Percentiles rank a stretch among this genome's conserved stretches.
These are phyloP conservation scores for Erpornis zantholeuca DNA, from an alignment of 2,113 vertebrate genomes.

Conservation along the genomic window DNA sequence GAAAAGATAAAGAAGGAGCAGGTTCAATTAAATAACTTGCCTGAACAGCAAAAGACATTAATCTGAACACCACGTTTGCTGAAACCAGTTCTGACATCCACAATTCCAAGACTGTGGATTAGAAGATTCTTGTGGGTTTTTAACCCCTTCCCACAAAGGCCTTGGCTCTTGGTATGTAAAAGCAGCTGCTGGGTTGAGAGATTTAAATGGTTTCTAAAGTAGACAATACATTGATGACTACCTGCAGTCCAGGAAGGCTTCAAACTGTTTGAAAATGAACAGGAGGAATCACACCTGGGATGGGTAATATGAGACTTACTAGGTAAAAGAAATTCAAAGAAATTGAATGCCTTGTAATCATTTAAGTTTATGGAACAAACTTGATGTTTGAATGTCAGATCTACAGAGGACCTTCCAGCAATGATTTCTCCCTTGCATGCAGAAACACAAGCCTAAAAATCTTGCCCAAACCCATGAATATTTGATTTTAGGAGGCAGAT, in stretches of 20 bases:
- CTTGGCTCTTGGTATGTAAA: not conserved
- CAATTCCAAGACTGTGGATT: not conserved
- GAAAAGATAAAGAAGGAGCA: not conserved
- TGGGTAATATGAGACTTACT: not conserved
- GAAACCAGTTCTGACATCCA: not conserved
- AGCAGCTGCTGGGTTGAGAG: not conserved
- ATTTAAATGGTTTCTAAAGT: not conserved
- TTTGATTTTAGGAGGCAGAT: not conserved
- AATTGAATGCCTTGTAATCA: not conserved
- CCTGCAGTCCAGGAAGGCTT: not conserved
- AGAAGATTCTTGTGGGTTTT: not conserved
- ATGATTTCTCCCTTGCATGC: not conserved
- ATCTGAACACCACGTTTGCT: not conserved
- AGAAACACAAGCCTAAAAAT: not conserved
- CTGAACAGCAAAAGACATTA: not conserved
- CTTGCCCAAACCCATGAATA: not conserved
- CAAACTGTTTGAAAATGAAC: not conserved
- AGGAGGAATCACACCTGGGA: not conserved
- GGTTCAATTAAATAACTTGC: not conserved
- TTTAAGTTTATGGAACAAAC: not conserved
- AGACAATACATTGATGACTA: not conserved
- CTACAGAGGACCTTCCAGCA: not conserved
- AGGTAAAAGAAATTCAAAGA: not conserved
- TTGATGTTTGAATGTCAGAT: not conserved
- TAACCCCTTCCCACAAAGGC: not conserved